Evolutionary conservation across 2,797 vertebrate species (phyloP), one percentile per base, ranked within the genome.

Genomic region (Mareca penelope): DNA sequence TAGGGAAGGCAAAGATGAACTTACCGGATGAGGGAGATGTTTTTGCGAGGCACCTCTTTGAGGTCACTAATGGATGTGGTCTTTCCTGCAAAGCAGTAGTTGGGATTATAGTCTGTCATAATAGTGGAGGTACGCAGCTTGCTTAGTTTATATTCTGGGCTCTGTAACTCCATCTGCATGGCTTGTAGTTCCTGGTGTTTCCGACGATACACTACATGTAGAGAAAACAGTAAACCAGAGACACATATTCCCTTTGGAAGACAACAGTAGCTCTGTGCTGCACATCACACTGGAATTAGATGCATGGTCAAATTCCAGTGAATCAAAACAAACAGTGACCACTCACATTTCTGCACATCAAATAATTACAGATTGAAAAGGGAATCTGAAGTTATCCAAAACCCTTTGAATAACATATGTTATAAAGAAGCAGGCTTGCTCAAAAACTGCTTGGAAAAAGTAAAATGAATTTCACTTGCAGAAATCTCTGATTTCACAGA

Each of bases 61-160:
- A 99, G 98, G 97, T 99, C 99, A 13, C 98, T 99, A 98, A 99
- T 99, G 15, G 99, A 99, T 3, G 99, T 98, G 4, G 98, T 99
- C 97, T 99, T 99, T 50, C 99, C 99, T 2, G 98, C 99, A 84
- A 99, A 99, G 98, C 99, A 99, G 98, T 99, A 99, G 98, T 99
- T 99, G 95, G 99, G 99, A 96, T 99, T 99, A 98, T 99, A 99
- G 98, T 99, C 99, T 0, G 99, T 99, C 99, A 99, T 99, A 97
- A 99, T 99, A 97, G 99, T 99, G 68, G 99, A 99, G 57, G 99
- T 99, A 4, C 99, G 98, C 87, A 99, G 98, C 95, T 99, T 99
- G 97, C 99, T 99, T 94, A 99, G 98, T 48, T 99, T 99, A 92
- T 99, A 99, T 93, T 99, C 99, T 0, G 99, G 99, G 96, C 99